Conservation (phyloP, 2,113 vertebrate species). For the Pollimyrus isidori region DNA sequence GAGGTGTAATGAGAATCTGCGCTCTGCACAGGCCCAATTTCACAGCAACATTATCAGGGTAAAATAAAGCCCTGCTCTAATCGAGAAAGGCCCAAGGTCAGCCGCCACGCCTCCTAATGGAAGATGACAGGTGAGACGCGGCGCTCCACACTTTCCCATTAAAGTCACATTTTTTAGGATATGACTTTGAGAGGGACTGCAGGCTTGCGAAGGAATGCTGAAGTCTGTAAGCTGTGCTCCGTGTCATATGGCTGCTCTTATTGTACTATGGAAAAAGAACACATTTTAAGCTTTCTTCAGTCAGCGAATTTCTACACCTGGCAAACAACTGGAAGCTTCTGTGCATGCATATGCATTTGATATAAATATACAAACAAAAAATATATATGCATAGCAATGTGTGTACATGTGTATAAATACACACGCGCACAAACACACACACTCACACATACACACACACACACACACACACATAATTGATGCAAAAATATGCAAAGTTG, state of each 20-base stretch:
- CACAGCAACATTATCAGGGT: constrained; percentile 66
- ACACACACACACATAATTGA: background rate
- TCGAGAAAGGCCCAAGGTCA: constrained; percentile 58
- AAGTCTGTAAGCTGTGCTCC: background rate
- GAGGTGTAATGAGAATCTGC: constrained; percentile 62
- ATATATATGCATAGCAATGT: background rate
- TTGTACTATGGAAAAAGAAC: background rate
- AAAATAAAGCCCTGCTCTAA: constrained; percentile 45
- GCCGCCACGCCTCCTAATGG: constrained; percentile 54
- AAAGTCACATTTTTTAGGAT: constrained; percentile 51
- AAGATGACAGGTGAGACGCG: constrained; percentile 67
- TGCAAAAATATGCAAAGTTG: background rate
- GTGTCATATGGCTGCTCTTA: background rate
- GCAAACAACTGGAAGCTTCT: background rate
- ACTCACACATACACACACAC: background rate
- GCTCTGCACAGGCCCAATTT: constrained; percentile 59
- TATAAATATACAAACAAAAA: background rate
- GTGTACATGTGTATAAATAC: background rate
- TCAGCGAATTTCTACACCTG: background rate
- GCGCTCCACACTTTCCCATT: constrained; percentile 53
- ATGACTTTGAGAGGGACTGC: constrained; percentile 12
- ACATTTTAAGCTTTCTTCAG: background rate
- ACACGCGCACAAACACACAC: background rate
- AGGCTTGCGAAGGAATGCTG: background rate
- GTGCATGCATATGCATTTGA: background rate